A percentile compares a stretch with the other conserved stretches of the same genome.
These are phyloP conservation scores for Rhegmatorhina hoffmannsi DNA, from an alignment of 2,113 vertebrate species.

Conservation along the genomic window DNA sequence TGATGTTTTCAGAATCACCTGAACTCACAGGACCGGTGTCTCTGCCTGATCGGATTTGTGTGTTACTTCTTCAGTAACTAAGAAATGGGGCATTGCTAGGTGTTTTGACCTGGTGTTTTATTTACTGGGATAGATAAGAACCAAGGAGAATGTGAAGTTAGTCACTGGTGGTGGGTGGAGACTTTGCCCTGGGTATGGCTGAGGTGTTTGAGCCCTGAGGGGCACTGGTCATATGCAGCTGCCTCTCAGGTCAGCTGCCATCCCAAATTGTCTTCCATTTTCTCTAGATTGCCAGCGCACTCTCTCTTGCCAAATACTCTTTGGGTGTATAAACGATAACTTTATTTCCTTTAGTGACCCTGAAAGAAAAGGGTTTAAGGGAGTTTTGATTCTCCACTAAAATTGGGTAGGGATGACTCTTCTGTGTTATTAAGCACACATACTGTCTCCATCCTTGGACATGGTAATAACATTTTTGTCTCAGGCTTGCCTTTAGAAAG, in stretches of 20 bases:
- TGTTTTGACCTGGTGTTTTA: background rate
- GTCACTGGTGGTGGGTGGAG: background rate
- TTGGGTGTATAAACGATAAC: background rate
- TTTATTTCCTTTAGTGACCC: background rate
- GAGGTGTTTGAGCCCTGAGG: background rate
- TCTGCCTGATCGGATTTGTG: background rate
- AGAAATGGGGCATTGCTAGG: background rate
- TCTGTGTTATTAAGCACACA: background rate
- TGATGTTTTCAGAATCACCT: background rate
- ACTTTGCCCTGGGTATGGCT: background rate
- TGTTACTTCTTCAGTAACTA: background rate
- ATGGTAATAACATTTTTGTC: slow-evolving; percentile 30
- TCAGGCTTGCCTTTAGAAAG: slow-evolving; percentile 1
- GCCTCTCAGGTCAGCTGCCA: background rate
- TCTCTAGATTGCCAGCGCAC: background rate
- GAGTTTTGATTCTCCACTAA: background rate
- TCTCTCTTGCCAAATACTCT: background rate
- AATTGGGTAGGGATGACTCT: background rate
- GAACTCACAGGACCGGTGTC: background rate
- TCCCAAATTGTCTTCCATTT: background rate
- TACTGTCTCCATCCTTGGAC: background rate
- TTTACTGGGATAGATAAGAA: background rate
- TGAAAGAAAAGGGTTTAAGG: background rate
- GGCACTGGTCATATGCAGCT: background rate
- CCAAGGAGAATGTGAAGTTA: background rate